phyloP scores from a whole-genome alignment of 2,888 invertebrate species.

The Chymomyza procnemis region DNA sequence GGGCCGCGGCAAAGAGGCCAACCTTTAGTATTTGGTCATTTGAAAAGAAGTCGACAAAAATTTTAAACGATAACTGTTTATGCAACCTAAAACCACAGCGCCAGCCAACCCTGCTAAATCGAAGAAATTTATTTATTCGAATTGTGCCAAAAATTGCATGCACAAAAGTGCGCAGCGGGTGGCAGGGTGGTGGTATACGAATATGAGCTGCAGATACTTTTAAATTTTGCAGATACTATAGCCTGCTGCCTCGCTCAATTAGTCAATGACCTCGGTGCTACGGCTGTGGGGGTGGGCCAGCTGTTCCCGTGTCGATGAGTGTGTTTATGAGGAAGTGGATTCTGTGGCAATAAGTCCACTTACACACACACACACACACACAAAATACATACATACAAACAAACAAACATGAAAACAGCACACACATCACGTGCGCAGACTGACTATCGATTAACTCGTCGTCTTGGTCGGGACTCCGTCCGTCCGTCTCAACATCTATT shows the following conservation, averaged over 20 bases:
- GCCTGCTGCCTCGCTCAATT: conserved; percentile 55
- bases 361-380: conserved; percentile 14
- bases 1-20: conserved; percentile 2
- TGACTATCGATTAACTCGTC: conserved; percentile 67
- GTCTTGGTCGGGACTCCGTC: conserved; percentile 17
- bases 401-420: neutral
- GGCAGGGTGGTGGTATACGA: conserved; percentile 12
- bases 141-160: conserved; percentile 19
- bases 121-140: neutral
- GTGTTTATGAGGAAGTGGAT: conserved; percentile 4
- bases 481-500: neutral
- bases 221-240: conserved; percentile 41
- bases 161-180: conserved; percentile 38
- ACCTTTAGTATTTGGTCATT: conserved; percentile 2
- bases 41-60: neutral
- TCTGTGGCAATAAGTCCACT: conserved; percentile 11
- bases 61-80: neutral
- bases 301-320: neutral
- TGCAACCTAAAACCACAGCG: neutral
- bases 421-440: conserved; percentile 67
- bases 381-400: neutral
- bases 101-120: neutral
- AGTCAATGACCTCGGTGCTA: conserved; percentile 67
- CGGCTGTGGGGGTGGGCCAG: conserved; percentile 5
- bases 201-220: neutral